phyloP scores from a whole-genome alignment of 2,888 invertebrate genomes.

The Conus canariensis region DNA sequence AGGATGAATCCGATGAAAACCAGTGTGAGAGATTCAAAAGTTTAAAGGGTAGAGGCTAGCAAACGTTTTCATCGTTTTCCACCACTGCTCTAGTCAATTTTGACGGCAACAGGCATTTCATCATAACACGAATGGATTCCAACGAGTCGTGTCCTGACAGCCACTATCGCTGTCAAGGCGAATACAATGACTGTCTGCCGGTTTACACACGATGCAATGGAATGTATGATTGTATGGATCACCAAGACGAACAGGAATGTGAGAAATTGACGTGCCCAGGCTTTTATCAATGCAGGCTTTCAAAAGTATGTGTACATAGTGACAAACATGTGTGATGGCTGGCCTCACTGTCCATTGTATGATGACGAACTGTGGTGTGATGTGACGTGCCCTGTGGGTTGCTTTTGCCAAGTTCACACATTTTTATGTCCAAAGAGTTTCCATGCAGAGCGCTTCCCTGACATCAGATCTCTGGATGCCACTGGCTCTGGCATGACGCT shows the following conservation, averaged over 20 bases:
- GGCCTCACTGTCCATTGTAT: background rate
- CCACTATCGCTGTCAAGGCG: constrained; percentile 9
- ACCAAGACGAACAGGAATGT: constrained; percentile 4
- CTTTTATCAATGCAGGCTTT: background rate
- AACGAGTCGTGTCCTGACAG: background rate
- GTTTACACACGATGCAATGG: constrained; percentile 15
- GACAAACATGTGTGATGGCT: constrained; percentile 9
- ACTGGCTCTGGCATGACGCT: background rate
- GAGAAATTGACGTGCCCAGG: background rate
- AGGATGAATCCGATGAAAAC: background rate
- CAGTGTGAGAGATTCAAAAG: too few species aligned
- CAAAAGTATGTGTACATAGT: background rate
- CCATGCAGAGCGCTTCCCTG: background rate
- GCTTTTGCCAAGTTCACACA: background rate
- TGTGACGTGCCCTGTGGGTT: background rate
- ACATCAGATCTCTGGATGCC: background rate
- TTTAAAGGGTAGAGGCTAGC: background rate
- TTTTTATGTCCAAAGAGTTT: background rate
- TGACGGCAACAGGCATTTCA: background rate
- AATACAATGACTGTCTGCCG: background rate
- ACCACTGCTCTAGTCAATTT: background rate
- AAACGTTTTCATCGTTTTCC: background rate
- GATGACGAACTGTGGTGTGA: constrained; percentile 20
- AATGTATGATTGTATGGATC: background rate
- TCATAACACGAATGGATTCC: background rate